These are phyloP conservation scores for Brachionus rotundiformis DNA, from an alignment of 1,140 invertebrate species.

Conservation along the genomic window DNA sequence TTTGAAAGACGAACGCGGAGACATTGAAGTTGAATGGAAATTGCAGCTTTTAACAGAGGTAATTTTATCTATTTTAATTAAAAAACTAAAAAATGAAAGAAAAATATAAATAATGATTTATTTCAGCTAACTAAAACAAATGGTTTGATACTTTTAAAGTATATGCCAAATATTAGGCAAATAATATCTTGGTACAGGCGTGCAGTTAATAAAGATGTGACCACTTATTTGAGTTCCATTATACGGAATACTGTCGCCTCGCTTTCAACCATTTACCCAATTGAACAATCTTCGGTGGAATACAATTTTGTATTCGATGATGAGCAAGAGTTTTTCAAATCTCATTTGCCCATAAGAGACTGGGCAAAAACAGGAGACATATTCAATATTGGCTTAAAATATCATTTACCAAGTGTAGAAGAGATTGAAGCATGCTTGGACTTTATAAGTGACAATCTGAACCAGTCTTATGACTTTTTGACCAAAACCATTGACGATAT, in stretches of 20 bases:
- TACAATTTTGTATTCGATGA: constrained; percentile 60
- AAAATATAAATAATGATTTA: constrained; percentile 51
- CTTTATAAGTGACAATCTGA: constrained; percentile 61
- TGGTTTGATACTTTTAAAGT: constrained; percentile 69
- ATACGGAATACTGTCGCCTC: constrained; percentile 67
- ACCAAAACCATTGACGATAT: constrained; percentile 1
- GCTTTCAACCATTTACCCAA: constrained; percentile 69
- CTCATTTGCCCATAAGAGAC: constrained; percentile 75
- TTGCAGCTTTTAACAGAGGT: constrained; percentile 75
- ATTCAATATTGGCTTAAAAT: constrained; percentile 72
- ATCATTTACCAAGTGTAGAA: constrained; percentile 74
- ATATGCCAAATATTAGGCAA: constrained; percentile 68
- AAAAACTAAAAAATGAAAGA: background rate
- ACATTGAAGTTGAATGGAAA: constrained; percentile 77
- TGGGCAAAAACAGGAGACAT: constrained; percentile 77
- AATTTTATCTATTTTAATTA: background rate
- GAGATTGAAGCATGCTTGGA: constrained; percentile 72
- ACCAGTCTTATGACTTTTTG: background rate
- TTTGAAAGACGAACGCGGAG: constrained; percentile 73
- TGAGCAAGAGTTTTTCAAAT: constrained; percentile 70
- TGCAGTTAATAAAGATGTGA: constrained; percentile 70
- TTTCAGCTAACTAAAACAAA: constrained; percentile 68
- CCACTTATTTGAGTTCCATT: constrained; percentile 66
- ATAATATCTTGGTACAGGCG: constrained; percentile 71
- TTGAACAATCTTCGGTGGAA: constrained; percentile 70